Evolutionary conservation across 2,113 vertebrate genomes (phyloP).

Genomic region (Oncorhynchus kisutch): DNA sequence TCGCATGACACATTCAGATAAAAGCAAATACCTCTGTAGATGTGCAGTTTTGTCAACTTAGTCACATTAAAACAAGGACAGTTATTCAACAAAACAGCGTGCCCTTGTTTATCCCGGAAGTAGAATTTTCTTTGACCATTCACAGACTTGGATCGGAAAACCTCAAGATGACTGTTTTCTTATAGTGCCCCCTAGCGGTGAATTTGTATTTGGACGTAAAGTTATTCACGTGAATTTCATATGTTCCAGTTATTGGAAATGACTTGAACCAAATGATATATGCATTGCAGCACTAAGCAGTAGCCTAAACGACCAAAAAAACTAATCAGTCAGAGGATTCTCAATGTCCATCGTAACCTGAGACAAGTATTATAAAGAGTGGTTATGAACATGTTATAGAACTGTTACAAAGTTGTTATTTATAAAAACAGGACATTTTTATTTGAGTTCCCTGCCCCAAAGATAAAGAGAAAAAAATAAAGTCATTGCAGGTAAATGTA

Average conservation of each 20-base stretch:
- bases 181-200: slow-evolving; percentile 1
- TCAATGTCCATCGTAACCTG: background rate
- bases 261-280: background rate
- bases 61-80: no score
- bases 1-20: no score
- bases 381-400: background rate
- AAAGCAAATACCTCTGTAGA: no score
- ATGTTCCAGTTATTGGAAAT: background rate
- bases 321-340: background rate
- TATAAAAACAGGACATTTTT: no score
- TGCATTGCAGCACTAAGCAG: background rate
- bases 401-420: no score
- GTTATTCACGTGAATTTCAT: background rate
- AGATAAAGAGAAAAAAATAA: no score
- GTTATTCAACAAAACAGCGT: no score
- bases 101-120: slow-evolving; percentile 17
- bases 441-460: no score
- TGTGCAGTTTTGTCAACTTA: no score
- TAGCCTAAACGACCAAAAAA: no score
- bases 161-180: background rate
- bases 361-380: background rate
- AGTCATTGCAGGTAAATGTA: no score
- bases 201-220: background rate
- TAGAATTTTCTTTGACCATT: background rate
- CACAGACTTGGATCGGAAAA: background rate